Conservation (phyloP, 2,113 vertebrate genomes). For the Oryctolagus cuniculus region DNA sequence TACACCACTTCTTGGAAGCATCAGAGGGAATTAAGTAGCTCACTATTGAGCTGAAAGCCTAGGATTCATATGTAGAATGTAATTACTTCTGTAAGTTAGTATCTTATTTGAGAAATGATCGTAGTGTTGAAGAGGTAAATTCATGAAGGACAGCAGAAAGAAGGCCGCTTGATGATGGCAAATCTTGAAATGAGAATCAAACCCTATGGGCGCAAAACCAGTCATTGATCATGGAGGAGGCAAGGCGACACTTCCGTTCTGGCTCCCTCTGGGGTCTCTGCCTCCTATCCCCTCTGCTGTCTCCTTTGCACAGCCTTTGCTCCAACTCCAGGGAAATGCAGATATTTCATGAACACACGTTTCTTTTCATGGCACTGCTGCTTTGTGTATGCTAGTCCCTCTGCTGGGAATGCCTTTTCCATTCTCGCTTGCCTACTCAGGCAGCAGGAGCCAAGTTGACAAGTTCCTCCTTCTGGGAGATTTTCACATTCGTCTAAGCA, state of each 20-base stretch:
- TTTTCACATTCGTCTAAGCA: background rate
- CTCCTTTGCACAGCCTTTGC: background rate
- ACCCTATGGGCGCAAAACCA: background rate
- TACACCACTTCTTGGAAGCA: background rate
- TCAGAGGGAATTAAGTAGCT: background rate
- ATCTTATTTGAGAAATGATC: slow-evolving; percentile 48
- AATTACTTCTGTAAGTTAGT: background rate
- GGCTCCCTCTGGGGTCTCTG: background rate
- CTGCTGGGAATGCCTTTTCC: background rate
- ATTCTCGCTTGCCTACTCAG: background rate
- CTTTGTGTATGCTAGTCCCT: background rate
- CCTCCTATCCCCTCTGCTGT: background rate
- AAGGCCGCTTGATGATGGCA: background rate
- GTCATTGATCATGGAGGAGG: background rate
- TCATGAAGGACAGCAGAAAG: background rate
- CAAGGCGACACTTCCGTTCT: background rate
- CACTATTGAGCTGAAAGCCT: background rate
- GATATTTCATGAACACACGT: background rate
- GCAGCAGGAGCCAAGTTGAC: background rate
- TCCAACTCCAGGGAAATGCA: background rate
- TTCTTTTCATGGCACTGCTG: background rate
- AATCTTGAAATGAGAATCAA: background rate
- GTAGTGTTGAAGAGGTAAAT: background rate
- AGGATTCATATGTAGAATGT: background rate
- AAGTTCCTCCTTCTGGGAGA: background rate